A percentile compares a stretch with the other conserved stretches of the same genome.
Evolutionary conservation across 1,140 invertebrate species (phyloP).

Genomic region (Hyposmocoma kahamanoa): DNA sequence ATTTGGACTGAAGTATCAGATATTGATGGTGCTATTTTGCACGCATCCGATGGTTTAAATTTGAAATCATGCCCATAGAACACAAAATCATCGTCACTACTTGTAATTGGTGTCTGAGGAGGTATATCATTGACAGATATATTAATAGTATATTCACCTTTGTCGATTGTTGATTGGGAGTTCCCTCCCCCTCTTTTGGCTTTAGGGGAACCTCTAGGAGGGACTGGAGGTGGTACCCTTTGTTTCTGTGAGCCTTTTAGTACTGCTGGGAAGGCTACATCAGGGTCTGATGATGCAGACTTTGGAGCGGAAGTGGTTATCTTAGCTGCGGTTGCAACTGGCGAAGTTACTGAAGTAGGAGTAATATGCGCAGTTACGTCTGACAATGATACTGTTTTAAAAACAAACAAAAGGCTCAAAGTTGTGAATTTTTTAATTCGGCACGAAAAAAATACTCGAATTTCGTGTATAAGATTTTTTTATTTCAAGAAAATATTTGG

Average conservation of each 20-base stretch:
- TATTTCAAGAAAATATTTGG: background rate
- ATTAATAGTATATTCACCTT: slow-evolving; percentile 68
- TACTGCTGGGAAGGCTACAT: slow-evolving; percentile 81
- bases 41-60: slow-evolving; percentile 51
- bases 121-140: slow-evolving; percentile 52
- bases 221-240: slow-evolving; percentile 86
- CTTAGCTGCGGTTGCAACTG: slow-evolving; percentile 69
- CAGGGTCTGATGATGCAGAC: slow-evolving; percentile 45
- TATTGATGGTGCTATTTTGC: slow-evolving; percentile 43
- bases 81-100: slow-evolving; percentile 61
- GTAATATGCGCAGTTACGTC: slow-evolving; percentile 73
- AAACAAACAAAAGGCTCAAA: slow-evolving; percentile 47
- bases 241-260: slow-evolving; percentile 80
- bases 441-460: background rate
- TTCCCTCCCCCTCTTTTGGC: slow-evolving; percentile 70
- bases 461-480: background rate
- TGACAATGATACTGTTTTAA: slow-evolving; percentile 57
- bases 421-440: slow-evolving; percentile 50
- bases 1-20: slow-evolving; percentile 49
- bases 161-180: slow-evolving; percentile 54
- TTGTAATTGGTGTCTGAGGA: slow-evolving; percentile 46
- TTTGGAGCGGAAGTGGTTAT: slow-evolving; percentile 52
- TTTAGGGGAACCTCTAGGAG: slow-evolving; percentile 84
- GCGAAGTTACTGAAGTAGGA: slow-evolving; percentile 73
- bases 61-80: slow-evolving; percentile 62